Percentiles rank a stretch among this genome's conserved stretches.
These are phyloP conservation scores for Saccostrea echinata DNA, from an alignment of 1,140 invertebrate genomes.

Conservation along the genomic window DNA sequence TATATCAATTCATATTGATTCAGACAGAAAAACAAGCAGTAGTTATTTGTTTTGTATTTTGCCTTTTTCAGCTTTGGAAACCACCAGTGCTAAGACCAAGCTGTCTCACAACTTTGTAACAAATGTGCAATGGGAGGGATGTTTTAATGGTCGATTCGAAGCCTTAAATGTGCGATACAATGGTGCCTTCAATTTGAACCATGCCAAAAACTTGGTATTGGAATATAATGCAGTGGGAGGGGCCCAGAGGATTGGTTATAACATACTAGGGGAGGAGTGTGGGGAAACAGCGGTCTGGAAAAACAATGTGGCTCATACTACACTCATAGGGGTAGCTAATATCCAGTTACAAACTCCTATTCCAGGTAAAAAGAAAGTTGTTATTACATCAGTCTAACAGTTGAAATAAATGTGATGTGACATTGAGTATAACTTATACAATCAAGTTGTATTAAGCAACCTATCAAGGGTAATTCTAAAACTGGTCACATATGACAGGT, in stretches of 20 bases:
- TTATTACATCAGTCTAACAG: too few species aligned
- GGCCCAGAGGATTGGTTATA: constrained; percentile 67
- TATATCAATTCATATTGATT: not conserved
- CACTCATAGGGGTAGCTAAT: constrained; percentile 45
- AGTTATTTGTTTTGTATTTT: not conserved
- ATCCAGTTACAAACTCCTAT: not conserved
- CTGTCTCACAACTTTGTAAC: constrained; percentile 69
- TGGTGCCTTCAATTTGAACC: constrained; percentile 66
- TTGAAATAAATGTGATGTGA: too few species aligned
- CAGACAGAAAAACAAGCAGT: not conserved
- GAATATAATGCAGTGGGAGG: constrained; percentile 70
- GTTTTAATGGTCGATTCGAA: constrained; percentile 66
- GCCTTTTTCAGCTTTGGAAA: constrained; percentile 60
- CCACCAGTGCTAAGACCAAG: constrained; percentile 47
- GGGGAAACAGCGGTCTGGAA: constrained; percentile 41
- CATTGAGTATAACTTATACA: too few species aligned
- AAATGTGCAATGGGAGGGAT: constrained; percentile 63
- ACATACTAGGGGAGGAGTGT: constrained; percentile 66
- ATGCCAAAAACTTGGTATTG: constrained; percentile 62
- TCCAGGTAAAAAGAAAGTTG: not conserved
- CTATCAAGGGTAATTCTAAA: too few species aligned
- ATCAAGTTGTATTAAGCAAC: too few species aligned
- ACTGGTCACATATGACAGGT: too few species aligned
- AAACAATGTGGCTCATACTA: constrained; percentile 62
- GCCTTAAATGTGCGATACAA: constrained; percentile 62